These are phyloP conservation scores for Blennius ocellaris DNA, from an alignment of 2,113 vertebrate species.

Conservation along the genomic window DNA sequence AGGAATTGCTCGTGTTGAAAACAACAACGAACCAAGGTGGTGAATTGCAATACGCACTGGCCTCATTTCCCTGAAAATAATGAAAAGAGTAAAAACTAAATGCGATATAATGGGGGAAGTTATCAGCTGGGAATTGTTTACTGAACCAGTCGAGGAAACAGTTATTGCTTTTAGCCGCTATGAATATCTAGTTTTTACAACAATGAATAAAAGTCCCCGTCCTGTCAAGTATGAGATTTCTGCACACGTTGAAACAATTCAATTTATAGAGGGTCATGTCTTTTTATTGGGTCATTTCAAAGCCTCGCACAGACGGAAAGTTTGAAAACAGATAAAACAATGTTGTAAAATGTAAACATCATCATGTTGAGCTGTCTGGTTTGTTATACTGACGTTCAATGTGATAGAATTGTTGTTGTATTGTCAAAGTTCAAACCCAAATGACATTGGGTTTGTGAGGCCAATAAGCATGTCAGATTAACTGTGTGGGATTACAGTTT, in stretches of 20 bases:
- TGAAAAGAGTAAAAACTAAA: conserved; percentile 49
- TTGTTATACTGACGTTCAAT: too few species aligned
- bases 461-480: background rate
- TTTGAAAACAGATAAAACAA: too few species aligned
- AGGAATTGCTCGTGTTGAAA: conserved; percentile 13
- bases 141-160: conserved; percentile 3
- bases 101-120: conserved; percentile 27
- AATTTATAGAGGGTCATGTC: too few species aligned
- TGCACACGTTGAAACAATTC: background rate
- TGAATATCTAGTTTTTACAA: conserved; percentile 8
- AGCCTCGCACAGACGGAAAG: too few species aligned
- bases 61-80: conserved; percentile 51
- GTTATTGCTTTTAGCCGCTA: background rate
- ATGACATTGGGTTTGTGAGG: too few species aligned
- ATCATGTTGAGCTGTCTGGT: too few species aligned
- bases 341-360: too few species aligned
- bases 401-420: too few species aligned
- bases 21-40: conserved; percentile 14
- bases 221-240: background rate
- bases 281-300: too few species aligned
- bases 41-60: conserved; percentile 41
- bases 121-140: conserved; percentile 34
- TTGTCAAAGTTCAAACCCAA: too few species aligned
- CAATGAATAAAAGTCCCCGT: background rate
- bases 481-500: background rate